Evolutionary conservation across 2,888 invertebrate species (phyloP).

Genomic region (Pheosia gnoma): DNA sequence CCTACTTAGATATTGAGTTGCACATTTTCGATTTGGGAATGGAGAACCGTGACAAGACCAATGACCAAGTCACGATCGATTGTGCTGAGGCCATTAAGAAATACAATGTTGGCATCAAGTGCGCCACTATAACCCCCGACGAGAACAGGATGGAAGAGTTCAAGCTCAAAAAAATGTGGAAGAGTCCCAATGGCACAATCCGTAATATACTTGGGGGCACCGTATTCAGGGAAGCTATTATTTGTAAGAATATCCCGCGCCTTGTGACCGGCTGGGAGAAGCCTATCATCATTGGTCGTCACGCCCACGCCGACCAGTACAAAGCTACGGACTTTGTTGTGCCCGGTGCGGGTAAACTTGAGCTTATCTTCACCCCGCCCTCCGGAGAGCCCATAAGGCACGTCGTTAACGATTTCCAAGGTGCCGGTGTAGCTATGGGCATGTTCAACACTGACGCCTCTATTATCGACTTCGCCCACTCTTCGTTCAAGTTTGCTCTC

Average conservation of each 20-base stretch:
- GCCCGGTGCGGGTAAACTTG: conserved; percentile 94
- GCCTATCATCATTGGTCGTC: conserved; percentile 99
- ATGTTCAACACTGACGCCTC: conserved; percentile 99
- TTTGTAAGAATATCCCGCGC: conserved; percentile 97
- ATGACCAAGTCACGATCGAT: conserved; percentile 98
- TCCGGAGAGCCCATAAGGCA: conserved; percentile 87
- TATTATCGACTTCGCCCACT: conserved; percentile 96
- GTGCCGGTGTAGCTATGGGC: conserved; percentile 95
- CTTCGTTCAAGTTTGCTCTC: conserved; percentile 96
- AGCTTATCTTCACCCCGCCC: conserved; percentile 91
- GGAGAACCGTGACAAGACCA: conserved; percentile 96
- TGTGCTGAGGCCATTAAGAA: conserved; percentile 98
- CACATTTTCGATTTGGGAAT: conserved; percentile 98
- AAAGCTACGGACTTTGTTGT: conserved; percentile 98
- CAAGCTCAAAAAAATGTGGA: conserved; percentile 95
- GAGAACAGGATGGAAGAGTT: conserved; percentile 97
- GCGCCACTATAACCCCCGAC: conserved; percentile 99
- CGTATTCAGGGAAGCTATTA: conserved; percentile 93
- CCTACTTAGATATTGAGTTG: conserved; percentile 97
- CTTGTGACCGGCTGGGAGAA: conserved; percentile 97
- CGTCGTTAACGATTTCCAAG: conserved; percentile 93
- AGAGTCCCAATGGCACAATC: conserved; percentile 94
- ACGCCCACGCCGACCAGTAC: conserved; percentile 99
- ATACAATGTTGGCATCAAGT: conserved; percentile 99
- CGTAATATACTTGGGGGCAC: conserved; percentile 94